Evolutionary conservation across 1,140 invertebrate genomes (phyloP).

Genomic region (Littorina saxatilis): DNA sequence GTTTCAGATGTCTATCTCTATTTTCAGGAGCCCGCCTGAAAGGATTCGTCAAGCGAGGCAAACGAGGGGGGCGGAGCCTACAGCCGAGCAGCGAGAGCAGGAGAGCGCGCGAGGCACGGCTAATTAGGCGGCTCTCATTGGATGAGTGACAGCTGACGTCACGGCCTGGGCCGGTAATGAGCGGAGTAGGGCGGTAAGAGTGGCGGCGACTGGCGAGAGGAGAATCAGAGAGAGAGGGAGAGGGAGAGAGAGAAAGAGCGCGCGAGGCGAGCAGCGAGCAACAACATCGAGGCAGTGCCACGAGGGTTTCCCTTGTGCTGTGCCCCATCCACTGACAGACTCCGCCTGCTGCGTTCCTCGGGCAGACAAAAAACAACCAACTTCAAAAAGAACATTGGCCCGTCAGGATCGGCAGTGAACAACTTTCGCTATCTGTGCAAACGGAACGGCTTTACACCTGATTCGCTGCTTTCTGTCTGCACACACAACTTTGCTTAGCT

Average conservation of each 20-base stretch:
- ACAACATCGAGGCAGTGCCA: neutral
- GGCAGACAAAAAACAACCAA: constrained; percentile 23
- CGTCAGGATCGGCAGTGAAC: too few relatives aligned
- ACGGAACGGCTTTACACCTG: too few relatives aligned
- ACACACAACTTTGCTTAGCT: too few relatives aligned
- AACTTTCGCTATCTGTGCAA: too few relatives aligned
- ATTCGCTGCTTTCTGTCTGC: too few relatives aligned
- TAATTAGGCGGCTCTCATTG: constrained; percentile 40
- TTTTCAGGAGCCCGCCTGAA: neutral
- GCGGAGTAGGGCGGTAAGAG: neutral
- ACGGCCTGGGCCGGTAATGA: constrained; percentile 17
- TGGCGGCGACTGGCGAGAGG: neutral
- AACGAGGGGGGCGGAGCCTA: constrained; percentile 29
- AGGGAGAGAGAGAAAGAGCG: neutral
- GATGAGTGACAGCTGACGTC: constrained; percentile 39
- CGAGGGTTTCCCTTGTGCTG: too few relatives aligned
- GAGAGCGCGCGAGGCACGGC: constrained; percentile 20
- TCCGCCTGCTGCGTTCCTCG: neutral
- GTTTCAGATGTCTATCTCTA: constrained; percentile 30
- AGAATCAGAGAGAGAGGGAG: neutral
- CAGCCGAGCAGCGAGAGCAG: neutral
- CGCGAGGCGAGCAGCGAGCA: neutral
- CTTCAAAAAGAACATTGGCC: too few relatives aligned
- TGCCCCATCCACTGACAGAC: neutral
- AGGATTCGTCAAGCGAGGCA: neutral